Conservation (phyloP, 30 jellyfish, hydroid and myxozoan species). For the Aurelia sp. region DNA sequence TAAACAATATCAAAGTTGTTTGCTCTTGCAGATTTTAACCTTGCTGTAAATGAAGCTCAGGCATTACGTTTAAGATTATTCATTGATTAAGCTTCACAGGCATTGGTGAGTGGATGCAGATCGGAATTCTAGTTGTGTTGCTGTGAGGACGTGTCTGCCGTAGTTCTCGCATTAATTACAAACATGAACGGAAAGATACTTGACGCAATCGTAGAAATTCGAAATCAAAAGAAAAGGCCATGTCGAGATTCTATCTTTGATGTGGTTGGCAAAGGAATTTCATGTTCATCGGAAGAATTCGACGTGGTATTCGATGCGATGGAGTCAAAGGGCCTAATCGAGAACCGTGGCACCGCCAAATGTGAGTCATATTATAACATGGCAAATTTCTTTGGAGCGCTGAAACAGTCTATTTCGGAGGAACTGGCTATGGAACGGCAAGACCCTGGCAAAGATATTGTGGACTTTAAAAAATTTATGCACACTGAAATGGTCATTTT, state of each 20-base stretch:
- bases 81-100: too few species aligned
- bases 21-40: too few species aligned
- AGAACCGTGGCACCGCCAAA: slow-evolving; percentile 34
- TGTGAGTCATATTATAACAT: slow-evolving; percentile 24
- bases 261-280: slow-evolving; percentile 21
- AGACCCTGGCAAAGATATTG: slow-evolving; percentile 22
- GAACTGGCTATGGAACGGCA: slow-evolving; percentile 22
- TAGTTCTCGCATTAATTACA: not conserved
- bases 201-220: slow-evolving; percentile 43
- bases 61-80: too few species aligned
- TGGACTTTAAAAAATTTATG: slow-evolving; percentile 22
- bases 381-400: slow-evolving; percentile 41
- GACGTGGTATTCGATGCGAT: slow-evolving; percentile 14
- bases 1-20: too few species aligned
- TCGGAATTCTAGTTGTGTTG: too few species aligned
- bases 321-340: slow-evolving; percentile 52
- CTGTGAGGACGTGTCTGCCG: too few species aligned
- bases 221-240: slow-evolving; percentile 39
- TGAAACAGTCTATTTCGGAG: slow-evolving; percentile 20
- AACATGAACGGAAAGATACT: slow-evolving; percentile 30
- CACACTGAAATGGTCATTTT: slow-evolving; percentile 13
- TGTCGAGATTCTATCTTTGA: slow-evolving; percentile 17
- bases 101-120: too few species aligned
- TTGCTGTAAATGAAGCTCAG: too few species aligned
- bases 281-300: slow-evolving; percentile 19